Evolutionary conservation across 2,888 invertebrate species (phyloP).

Genomic region (Masnerella sp.): DNA sequence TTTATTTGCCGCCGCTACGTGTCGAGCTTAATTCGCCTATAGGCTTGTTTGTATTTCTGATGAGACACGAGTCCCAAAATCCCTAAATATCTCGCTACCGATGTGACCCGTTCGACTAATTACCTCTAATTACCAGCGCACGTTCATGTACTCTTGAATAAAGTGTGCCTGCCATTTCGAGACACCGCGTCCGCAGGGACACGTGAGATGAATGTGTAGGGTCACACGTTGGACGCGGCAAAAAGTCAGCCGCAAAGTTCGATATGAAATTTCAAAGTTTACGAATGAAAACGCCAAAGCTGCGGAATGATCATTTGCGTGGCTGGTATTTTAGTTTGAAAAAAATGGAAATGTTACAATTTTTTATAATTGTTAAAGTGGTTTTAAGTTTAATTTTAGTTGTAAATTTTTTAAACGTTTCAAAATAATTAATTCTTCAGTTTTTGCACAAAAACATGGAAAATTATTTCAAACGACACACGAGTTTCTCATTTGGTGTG

Average conservation of each 20-base stretch:
- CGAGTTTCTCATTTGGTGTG: too few relatives aligned
- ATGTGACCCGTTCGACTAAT: slow-evolving; percentile 36
- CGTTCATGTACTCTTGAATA: slow-evolving; percentile 28
- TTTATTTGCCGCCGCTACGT: slow-evolving; percentile 29
- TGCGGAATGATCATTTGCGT: too few relatives aligned
- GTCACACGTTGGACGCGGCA: background rate
- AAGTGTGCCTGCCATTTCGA: slow-evolving; percentile 25
- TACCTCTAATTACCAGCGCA: slow-evolving; percentile 30
- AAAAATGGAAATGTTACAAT: too few relatives aligned
- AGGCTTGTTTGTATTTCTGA: slow-evolving; percentile 38
- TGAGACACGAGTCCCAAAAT: slow-evolving; percentile 26
- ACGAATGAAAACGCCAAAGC: too few relatives aligned
- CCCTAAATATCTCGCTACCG: slow-evolving; percentile 26
- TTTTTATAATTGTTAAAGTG: too few relatives aligned
- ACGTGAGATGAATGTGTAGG: slow-evolving; percentile 2
- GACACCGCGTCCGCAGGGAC: slow-evolving; percentile 6
- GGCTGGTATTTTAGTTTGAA: too few relatives aligned
- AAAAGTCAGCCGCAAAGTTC: background rate
- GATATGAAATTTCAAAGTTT: slow-evolving; percentile 5
- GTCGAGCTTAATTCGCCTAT: slow-evolving; percentile 21
- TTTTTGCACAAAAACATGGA: too few relatives aligned
- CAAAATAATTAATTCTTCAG: too few relatives aligned
- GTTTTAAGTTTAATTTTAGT: too few relatives aligned
- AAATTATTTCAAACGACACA: too few relatives aligned
- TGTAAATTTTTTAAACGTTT: too few relatives aligned